These are phyloP conservation scores for Lordiphosa fenestrarum DNA, from an alignment of 2,888 invertebrate genomes.

Conservation along the genomic window DNA sequence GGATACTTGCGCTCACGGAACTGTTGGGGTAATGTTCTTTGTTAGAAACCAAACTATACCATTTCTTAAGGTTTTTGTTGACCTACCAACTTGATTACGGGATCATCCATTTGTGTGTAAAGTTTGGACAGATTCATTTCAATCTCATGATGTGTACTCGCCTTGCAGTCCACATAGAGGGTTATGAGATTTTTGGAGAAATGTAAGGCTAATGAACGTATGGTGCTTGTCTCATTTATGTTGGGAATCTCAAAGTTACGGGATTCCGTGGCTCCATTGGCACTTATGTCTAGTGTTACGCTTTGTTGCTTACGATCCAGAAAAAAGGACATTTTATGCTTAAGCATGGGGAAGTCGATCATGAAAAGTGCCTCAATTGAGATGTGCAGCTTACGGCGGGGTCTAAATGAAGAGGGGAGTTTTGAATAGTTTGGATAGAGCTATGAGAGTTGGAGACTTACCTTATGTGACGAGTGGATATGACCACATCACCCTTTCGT, in stretches of 20 bases:
- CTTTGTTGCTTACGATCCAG: slow-evolving; percentile 80
- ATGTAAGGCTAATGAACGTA: slow-evolving; percentile 78
- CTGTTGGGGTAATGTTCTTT: slow-evolving; percentile 38
- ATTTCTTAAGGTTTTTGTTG: not conserved
- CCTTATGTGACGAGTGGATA: slow-evolving; percentile 80
- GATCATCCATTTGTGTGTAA: slow-evolving; percentile 80
- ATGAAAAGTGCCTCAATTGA: slow-evolving; percentile 80
- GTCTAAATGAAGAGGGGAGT: slow-evolving; percentile 44
- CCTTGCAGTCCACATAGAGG: slow-evolving; percentile 79
- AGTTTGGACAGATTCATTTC: slow-evolving; percentile 79
- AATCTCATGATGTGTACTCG: slow-evolving; percentile 78
- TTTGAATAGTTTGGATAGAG: not conserved
- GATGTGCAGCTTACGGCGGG: slow-evolving; percentile 79
- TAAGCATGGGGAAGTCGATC: slow-evolving; percentile 80
- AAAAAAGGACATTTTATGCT: slow-evolving; percentile 80
- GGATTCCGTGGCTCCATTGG: slow-evolving; percentile 77
- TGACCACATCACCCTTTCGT: slow-evolving; percentile 80
- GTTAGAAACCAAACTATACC: not conserved
- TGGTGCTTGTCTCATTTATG: slow-evolving; percentile 80
- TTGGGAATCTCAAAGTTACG: slow-evolving; percentile 79
- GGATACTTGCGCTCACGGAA: slow-evolving; percentile 81
- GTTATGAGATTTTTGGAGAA: slow-evolving; percentile 79
- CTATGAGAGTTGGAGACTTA: slow-evolving; percentile 41
- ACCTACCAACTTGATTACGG: slow-evolving; percentile 79
- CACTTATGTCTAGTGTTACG: slow-evolving; percentile 79